These are phyloP conservation scores for Brienomyrus longianalis DNA, from an alignment of 2,113 vertebrate genomes.

Conservation along the genomic window DNA sequence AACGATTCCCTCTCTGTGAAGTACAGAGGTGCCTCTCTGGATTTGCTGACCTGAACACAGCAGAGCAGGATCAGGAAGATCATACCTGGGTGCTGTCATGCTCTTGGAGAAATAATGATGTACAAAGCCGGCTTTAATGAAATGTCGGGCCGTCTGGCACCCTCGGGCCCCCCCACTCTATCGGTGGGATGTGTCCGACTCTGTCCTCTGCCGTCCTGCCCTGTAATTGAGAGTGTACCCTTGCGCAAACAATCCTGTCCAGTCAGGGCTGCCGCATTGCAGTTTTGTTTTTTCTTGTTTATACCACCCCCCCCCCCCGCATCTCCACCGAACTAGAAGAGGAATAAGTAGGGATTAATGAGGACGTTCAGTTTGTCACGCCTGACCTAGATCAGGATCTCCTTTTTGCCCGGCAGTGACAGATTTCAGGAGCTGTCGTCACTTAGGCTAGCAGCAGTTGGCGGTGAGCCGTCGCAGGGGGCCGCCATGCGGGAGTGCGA, in stretches of 20 bases:
- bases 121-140: constrained; percentile 23
- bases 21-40: not conserved
- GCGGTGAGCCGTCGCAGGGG: not conserved
- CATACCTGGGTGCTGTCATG: not conserved
- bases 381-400: not conserved
- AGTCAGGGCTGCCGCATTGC: not conserved
- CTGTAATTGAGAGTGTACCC: constrained; percentile 45
- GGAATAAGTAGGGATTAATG: constrained; percentile 43
- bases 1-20: not conserved
- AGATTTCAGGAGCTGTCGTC: not conserved
- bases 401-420: not conserved
- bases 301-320: not conserved
- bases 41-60: not conserved
- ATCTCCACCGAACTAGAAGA: constrained; percentile 25
- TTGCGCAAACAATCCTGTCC: constrained; percentile 34
- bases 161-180: constrained; percentile 6
- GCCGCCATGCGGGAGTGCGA: not conserved
- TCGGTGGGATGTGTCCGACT: constrained; percentile 36
- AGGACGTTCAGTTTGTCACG: not conserved
- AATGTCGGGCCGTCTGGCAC: constrained; percentile 13
- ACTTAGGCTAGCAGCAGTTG: not conserved
- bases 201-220: constrained; percentile 29
- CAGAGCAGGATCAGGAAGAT: not conserved
- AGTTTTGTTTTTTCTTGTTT: not conserved
- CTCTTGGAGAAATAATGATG: constrained; percentile 13